Evolutionary conservation across 2,888 invertebrate genomes (phyloP).

Genomic region (Ryuthela nishihirai): DNA sequence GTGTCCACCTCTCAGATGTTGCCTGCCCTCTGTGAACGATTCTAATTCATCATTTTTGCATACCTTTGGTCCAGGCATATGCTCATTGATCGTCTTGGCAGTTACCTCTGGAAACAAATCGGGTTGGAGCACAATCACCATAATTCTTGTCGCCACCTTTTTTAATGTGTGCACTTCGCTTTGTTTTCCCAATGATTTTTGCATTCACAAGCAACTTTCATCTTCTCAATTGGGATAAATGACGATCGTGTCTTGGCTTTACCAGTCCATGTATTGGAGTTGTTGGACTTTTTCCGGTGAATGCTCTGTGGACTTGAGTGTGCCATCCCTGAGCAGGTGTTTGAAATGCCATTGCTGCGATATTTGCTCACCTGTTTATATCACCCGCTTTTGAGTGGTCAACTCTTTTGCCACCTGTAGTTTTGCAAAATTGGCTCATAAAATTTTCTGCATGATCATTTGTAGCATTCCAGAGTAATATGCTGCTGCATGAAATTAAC

Average conservation of each 20-base stretch:
- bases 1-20: too few relatives aligned
- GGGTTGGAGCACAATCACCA: too few relatives aligned
- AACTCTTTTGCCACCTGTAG: slow-evolving; percentile 4
- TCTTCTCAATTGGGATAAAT: not conserved
- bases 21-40: too few relatives aligned
- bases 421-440: slow-evolving; percentile 13
- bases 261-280: not conserved
- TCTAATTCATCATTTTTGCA: too few relatives aligned
- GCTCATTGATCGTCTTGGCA: too few relatives aligned
- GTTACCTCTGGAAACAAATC: too few relatives aligned
- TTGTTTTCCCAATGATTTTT: too few relatives aligned
- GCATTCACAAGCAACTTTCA: too few relatives aligned
- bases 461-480: slow-evolving; percentile 1
- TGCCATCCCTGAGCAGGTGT: slow-evolving; percentile 4
- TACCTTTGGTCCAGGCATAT: too few relatives aligned
- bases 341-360: slow-evolving; percentile 5
- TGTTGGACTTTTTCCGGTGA: not conserved
- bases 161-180: too few relatives aligned
- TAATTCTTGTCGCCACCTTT: too few relatives aligned
- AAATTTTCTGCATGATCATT: slow-evolving; percentile 5
- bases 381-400: too few relatives aligned
- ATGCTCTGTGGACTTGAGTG: not conserved
- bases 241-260: not conserved
- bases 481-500: slow-evolving; percentile 1
- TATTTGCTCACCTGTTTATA: slow-evolving; percentile 2